phyloP scores from a whole-genome alignment of 2,797 vertebrate genomes.

The Artibeus lituratus region DNA sequence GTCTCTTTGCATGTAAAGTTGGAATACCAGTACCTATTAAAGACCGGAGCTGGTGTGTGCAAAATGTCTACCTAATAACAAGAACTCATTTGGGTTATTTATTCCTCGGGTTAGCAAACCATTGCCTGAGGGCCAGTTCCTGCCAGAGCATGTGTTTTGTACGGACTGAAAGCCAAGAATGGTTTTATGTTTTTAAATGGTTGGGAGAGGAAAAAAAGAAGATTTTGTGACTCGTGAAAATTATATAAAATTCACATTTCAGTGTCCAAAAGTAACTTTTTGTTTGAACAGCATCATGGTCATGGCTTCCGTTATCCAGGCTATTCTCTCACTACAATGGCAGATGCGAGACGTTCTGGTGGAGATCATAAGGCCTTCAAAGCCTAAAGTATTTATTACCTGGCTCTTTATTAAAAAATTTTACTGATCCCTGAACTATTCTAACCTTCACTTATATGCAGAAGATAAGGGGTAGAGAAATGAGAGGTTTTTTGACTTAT shows the following conservation, averaged over 20 bases:
- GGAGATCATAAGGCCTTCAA: not conserved
- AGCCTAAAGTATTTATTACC: not conserved
- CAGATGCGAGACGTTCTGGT: not conserved
- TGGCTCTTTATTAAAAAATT: not conserved
- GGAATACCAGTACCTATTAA: not conserved
- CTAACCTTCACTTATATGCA: not conserved
- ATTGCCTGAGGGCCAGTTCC: not conserved
- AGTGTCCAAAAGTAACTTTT: not conserved
- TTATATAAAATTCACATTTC: not conserved
- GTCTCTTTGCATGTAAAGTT: not conserved
- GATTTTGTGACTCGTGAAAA: conserved; percentile 14
- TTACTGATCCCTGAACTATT: not conserved
- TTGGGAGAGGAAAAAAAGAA: not conserved
- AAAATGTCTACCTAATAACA: not conserved
- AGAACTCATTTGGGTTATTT: not conserved
- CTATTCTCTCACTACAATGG: not conserved
- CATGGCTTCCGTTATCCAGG: not conserved
- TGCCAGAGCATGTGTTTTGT: not conserved
- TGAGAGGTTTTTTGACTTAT: not conserved
- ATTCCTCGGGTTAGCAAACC: not conserved
- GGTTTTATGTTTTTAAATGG: not conserved
- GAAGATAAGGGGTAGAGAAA: not conserved
- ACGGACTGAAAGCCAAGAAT: not conserved
- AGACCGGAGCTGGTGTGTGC: not conserved
- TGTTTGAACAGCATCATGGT: not conserved